phyloP scores from a whole-genome alignment of 1,140 invertebrate genomes.

The Danaus plexippus region DNA sequence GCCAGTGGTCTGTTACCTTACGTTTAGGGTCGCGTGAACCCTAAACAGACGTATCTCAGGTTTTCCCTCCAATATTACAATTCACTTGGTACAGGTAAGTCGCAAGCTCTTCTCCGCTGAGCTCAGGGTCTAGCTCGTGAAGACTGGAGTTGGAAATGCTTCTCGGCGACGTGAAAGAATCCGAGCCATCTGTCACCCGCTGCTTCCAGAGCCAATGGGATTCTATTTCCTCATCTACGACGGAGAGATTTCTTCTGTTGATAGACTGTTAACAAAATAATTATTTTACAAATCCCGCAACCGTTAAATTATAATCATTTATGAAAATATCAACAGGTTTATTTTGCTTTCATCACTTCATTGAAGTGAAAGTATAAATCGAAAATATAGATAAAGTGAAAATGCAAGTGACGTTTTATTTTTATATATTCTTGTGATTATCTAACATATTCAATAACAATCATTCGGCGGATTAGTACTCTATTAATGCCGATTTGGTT shows the following conservation, averaged over 20 bases:
- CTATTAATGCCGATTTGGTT: no score
- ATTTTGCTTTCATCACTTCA: no score
- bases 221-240: constrained; percentile 43
- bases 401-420: no score
- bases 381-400: no score
- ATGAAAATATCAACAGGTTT: no score
- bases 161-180: constrained; percentile 52
- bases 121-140: constrained; percentile 78
- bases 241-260: constrained; percentile 40
- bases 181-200: constrained; percentile 37
- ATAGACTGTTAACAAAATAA: constrained; percentile 39
- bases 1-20: constrained; percentile 1
- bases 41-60: constrained; percentile 30
- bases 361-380: no score
- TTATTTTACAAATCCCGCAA: no score
- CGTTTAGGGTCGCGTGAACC: constrained; percentile 18
- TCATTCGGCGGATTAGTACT: no score
- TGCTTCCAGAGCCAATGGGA: constrained; percentile 43
- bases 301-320: no score
- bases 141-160: constrained; percentile 82
- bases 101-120: constrained; percentile 76
- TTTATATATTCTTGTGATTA: no score
- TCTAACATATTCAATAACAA: no score
- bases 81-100: constrained; percentile 78
- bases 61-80: constrained; percentile 36